Evolutionary conservation across 2,113 vertebrate species (phyloP), one percentile per base, ranked within the genome.

Genomic region (Channa argus): DNA sequence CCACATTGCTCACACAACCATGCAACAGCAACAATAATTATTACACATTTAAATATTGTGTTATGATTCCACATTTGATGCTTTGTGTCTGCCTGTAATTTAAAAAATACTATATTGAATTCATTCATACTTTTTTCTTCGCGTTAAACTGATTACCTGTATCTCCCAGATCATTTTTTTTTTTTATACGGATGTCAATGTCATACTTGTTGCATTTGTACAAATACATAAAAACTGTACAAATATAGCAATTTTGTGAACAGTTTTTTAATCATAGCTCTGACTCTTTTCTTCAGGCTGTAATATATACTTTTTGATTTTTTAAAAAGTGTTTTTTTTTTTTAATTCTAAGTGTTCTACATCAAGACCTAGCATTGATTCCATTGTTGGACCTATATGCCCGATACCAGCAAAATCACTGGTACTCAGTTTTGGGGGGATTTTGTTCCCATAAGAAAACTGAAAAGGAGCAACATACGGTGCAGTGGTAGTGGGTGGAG

Each of bases 401-500:
- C 5, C 7, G 4, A 44, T 4, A 51, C n/a, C 33, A 41, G 24
- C 24, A 53, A 10, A 41, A 5, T 5, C 55, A 71, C 54, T n/a
- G 53, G 1, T 14, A 3, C 56, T 52, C 38, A 11, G 14, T 41
- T 49, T 79, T 34, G 14, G 5, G 47, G 8, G 51, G 33, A 11
- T 51, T 54, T 53, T 66, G 51, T 69, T 54, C 41, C n/a, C 1
- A 12, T 8, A 11, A 44, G 67, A 39, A 54, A 55, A 63, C 15
- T 38, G 24, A 63, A 71, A 53, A 62, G 38, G 47, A 63, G 24
- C 13, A 37, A 52, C 78, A 70, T 41, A 55, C 68, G 73, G 61
- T 47, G 74, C 63, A 53, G 53, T 55, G 67, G 51, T 44, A 63
- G 77, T 6, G 62, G 63, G 74, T 37, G 65, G 53, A 80, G 85